Evolutionary conservation across 2,888 invertebrate species (phyloP).

Genomic region (Agrilus mali): DNA sequence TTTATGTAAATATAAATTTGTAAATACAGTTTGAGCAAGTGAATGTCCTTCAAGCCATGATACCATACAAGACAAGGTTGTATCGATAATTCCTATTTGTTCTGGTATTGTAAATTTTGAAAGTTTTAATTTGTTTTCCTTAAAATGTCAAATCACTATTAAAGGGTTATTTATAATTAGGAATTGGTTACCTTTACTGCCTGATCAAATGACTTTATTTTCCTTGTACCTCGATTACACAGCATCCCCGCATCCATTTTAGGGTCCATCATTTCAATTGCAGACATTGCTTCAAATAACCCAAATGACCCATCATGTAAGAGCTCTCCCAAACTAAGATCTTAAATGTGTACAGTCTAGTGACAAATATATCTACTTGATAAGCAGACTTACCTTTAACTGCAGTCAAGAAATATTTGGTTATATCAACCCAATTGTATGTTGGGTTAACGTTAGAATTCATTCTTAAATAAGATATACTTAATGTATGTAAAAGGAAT

Average conservation of each 20-base stretch:
- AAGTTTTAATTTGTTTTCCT: constrained; percentile 68
- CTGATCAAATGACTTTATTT: constrained; percentile 76
- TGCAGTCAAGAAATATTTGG: constrained; percentile 46
- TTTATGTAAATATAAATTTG: constrained; percentile 88
- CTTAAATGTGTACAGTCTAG: constrained; percentile 31
- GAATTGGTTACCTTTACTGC: constrained; percentile 63
- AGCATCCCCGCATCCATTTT: constrained; percentile 99
- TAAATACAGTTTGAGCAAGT: constrained; percentile 93
- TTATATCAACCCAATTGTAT: constrained; percentile 50
- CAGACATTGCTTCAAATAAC: constrained; percentile 97
- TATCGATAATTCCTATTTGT: constrained; percentile 87
- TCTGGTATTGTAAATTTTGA: constrained; percentile 64
- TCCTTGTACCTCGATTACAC: constrained; percentile 76
- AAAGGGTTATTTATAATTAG: constrained; percentile 1
- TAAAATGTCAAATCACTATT: constrained; percentile 19
- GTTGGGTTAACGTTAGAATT: background rate
- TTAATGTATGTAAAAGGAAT: too few species aligned
- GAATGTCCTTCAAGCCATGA: constrained; percentile 97
- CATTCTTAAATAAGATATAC: too few species aligned
- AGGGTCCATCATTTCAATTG: constrained; percentile 99
- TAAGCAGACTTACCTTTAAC: constrained; percentile 38
- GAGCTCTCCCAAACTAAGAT: constrained; percentile 78
- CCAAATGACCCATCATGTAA: constrained; percentile 85
- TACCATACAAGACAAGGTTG: constrained; percentile 83
- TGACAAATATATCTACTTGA: background rate